Conservation (phyloP, 2,888 invertebrate species). For the Orchesellides sinensis region DNA sequence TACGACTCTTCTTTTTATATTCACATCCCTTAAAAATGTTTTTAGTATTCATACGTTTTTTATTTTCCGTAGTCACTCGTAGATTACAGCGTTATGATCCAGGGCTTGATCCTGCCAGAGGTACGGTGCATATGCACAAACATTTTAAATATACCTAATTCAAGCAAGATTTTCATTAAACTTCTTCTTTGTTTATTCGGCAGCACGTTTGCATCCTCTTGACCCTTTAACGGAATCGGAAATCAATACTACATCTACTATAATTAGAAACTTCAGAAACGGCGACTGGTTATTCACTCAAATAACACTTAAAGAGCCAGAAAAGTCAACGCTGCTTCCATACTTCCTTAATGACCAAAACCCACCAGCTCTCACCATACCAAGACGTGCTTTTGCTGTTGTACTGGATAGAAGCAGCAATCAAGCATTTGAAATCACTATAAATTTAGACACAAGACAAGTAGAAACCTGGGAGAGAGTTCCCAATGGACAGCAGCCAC, state of each 20-base stretch:
- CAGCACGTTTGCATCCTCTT: no score
- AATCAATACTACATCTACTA: slow-evolving; percentile 23
- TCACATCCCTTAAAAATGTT: no score
- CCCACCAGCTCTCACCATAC: slow-evolving; percentile 19
- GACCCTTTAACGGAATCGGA: slow-evolving; percentile 47
- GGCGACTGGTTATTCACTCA: slow-evolving; percentile 46
- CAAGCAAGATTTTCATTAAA: no score
- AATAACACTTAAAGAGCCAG: slow-evolving; percentile 53
- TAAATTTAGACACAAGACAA: slow-evolving; percentile 43
- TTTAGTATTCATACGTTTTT: no score
- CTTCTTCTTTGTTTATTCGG: no score
- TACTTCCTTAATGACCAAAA: slow-evolving; percentile 29
- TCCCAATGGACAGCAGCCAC: slow-evolving; percentile 15
- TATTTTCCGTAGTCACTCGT: no score
- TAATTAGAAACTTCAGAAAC: slow-evolving; percentile 23
- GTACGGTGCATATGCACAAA: no score
- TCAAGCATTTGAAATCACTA: slow-evolving; percentile 30
- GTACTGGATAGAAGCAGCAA: slow-evolving; percentile 27
- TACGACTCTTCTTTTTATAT: no score
- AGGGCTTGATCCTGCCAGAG: no score
- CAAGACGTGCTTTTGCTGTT: slow-evolving; percentile 43
- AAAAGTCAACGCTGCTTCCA: slow-evolving; percentile 38
- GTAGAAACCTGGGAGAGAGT: slow-evolving; percentile 37
- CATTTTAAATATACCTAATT: no score
- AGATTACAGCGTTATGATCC: no score